A percentile compares a stretch with the other conserved stretches of the same genome.
Evolutionary conservation across 2,113 vertebrate genomes (phyloP).

Genomic region (Mugil cephalus): DNA sequence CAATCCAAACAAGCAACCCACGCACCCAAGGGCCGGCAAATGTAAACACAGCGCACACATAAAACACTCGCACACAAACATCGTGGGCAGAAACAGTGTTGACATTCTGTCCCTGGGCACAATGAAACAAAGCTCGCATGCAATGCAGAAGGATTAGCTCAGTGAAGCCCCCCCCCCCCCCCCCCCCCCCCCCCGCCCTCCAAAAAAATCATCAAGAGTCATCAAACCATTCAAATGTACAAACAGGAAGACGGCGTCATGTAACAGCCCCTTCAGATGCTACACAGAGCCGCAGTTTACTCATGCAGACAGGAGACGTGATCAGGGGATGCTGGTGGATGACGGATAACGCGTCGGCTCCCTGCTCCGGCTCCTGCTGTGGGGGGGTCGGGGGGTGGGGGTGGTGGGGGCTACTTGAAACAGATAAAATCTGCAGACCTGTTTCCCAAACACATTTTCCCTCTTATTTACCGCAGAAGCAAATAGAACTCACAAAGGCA

Average conservation of each 20-base stretch:
- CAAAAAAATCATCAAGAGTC: conserved; percentile 24
- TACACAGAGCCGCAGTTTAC: conserved; percentile 11
- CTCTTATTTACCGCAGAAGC: conserved; percentile 26
- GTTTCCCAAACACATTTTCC: conserved; percentile 24
- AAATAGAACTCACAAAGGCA: neutral
- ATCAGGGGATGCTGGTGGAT: conserved; percentile 36
- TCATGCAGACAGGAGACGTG: conserved; percentile 29
- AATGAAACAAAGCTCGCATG: conserved; percentile 59
- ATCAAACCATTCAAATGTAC: conserved; percentile 58
- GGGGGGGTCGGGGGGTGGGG: neutral
- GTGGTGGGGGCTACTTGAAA: neutral
- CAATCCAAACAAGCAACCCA: conserved; percentile 64
- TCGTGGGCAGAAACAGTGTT: conserved; percentile 61
- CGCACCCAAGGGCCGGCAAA: conserved; percentile 15
- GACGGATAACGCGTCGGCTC: neutral
- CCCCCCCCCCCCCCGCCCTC: too few relatives aligned
- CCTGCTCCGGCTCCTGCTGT: neutral
- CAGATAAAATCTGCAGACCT: conserved; percentile 33
- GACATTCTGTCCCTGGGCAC: conserved; percentile 54
- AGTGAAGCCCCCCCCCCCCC: too few relatives aligned
- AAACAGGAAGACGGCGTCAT: conserved; percentile 58
- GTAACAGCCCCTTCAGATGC: conserved; percentile 28
- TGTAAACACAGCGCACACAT: conserved; percentile 42
- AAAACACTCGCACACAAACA: conserved; percentile 29
- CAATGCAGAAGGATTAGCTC: conserved; percentile 58